These are phyloP conservation scores for Apodemia zela DNA, from an alignment of 2,888 invertebrate species.

Conservation along the genomic window DNA sequence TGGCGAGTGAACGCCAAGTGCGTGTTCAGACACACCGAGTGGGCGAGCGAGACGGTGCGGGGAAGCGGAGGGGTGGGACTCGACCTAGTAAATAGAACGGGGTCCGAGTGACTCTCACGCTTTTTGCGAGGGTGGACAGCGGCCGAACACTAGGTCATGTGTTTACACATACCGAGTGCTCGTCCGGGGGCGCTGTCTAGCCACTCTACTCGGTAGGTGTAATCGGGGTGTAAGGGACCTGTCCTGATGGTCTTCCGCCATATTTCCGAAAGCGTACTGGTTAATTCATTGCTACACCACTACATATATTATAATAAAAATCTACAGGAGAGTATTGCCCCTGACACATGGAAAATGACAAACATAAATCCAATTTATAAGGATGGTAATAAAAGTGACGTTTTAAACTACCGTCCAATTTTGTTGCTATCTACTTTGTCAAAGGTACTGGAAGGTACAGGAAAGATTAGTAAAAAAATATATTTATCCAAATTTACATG, in stretches of 20 bases:
- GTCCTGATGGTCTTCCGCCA: conserved; percentile 3
- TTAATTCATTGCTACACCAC: not conserved
- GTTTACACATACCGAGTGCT: too few relatives aligned
- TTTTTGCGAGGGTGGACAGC: too few relatives aligned
- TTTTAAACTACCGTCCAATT: not conserved
- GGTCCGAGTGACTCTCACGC: too few relatives aligned
- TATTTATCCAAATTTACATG: conserved; percentile 2
- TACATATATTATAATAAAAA: not conserved
- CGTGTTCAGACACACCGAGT: too few relatives aligned
- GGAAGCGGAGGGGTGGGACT: too few relatives aligned
- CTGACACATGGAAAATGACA: not conserved
- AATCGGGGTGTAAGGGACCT: conserved; percentile 2
- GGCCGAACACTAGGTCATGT: too few relatives aligned
- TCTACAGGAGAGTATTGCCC: not conserved
- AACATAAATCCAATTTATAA: not conserved
- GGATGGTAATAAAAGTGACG: not conserved
- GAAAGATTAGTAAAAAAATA: conserved; percentile 2
- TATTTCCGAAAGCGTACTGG: conserved; percentile 1
- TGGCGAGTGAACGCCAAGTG: too few relatives aligned
- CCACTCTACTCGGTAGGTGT: too few relatives aligned
- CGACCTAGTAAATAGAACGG: too few relatives aligned
- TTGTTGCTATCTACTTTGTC: conserved; percentile 7
- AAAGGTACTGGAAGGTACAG: conserved; percentile 12
- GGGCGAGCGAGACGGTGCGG: too few relatives aligned
- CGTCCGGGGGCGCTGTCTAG: too few relatives aligned